Conservation (phyloP, 2,888 invertebrate species). For the Apoda limacodes region DNA sequence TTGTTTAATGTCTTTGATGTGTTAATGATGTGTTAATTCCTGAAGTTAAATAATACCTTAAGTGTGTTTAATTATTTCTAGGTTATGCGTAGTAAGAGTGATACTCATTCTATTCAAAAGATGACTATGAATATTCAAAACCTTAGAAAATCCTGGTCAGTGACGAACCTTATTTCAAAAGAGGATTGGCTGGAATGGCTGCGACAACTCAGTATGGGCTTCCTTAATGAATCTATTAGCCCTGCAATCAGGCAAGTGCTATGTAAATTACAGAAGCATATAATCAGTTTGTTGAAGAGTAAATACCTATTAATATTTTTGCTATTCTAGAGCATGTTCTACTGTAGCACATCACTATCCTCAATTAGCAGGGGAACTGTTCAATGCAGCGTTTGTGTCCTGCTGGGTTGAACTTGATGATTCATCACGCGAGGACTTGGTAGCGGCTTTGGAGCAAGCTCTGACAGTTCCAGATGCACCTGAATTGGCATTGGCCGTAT, state of each 20-base stretch:
- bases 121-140: conserved; percentile 84
- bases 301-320: no score
- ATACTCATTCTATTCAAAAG: conserved; percentile 77
- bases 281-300: no score
- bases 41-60: not conserved
- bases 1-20: no score
- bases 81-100: conserved; percentile 38
- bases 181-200: conserved; percentile 99
- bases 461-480: conserved; percentile 92
- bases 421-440: conserved; percentile 84
- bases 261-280: no score
- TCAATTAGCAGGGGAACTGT: conserved; percentile 91
- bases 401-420: conserved; percentile 97
- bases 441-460: conserved; percentile 87
- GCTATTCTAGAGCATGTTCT: conserved; percentile 81
- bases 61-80: conserved; percentile 23
- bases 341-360: conserved; percentile 93
- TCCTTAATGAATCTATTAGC: conserved; percentile 94
- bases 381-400: conserved; percentile 98
- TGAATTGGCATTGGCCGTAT: conserved; percentile 93
- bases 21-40: not conserved
- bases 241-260: conserved; percentile 79
- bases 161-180: conserved; percentile 89
- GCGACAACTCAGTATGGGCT: conserved; percentile 87
- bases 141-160: conserved; percentile 89